Evolutionary conservation across 2,888 invertebrate genomes (phyloP).

Genomic region (Achlya flavicornis): DNA sequence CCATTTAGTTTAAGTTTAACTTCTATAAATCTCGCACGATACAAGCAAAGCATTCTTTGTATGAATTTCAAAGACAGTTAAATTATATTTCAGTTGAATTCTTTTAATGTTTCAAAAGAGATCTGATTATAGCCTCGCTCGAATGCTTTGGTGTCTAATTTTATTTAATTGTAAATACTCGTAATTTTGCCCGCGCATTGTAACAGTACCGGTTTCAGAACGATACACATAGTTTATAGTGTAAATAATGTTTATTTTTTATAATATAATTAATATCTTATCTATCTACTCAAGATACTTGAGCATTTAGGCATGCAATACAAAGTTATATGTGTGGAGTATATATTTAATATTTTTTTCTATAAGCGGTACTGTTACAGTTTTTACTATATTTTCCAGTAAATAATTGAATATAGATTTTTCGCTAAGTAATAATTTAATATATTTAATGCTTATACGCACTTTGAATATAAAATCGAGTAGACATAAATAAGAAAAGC

Average conservation of each 20-base stretch:
- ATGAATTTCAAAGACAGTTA: slow-evolving; percentile 30
- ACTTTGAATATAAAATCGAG: slow-evolving; percentile 30
- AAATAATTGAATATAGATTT: slow-evolving; percentile 44
- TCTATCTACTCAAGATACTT: slow-evolving; percentile 59
- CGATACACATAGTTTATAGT: slow-evolving; percentile 42
- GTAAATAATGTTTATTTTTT: slow-evolving; percentile 70
- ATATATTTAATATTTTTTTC: slow-evolving; percentile 40
- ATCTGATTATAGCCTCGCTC: slow-evolving; percentile 32
- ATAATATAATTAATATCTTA: slow-evolving; percentile 33
- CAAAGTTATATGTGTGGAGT: slow-evolving; percentile 34
- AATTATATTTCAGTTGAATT: neutral
- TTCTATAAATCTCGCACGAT: slow-evolving; percentile 9
- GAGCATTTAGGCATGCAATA: slow-evolving; percentile 50
- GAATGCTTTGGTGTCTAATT: slow-evolving; percentile 18
- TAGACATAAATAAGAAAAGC: slow-evolving; percentile 20
- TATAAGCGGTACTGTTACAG: slow-evolving; percentile 55
- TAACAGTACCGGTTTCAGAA: slow-evolving; percentile 41
- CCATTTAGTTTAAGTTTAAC: slow-evolving; percentile 26
- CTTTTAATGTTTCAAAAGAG: slow-evolving; percentile 1
- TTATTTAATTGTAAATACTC: slow-evolving; percentile 30
- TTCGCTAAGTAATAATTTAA: slow-evolving; percentile 58
- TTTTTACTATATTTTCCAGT: slow-evolving; percentile 28
- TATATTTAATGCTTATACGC: slow-evolving; percentile 59
- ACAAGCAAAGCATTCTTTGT: slow-evolving; percentile 13
- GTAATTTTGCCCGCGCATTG: slow-evolving; percentile 24